Conservation (phyloP, 2,888 invertebrate genomes). For the Drosophila testacea region DNA sequence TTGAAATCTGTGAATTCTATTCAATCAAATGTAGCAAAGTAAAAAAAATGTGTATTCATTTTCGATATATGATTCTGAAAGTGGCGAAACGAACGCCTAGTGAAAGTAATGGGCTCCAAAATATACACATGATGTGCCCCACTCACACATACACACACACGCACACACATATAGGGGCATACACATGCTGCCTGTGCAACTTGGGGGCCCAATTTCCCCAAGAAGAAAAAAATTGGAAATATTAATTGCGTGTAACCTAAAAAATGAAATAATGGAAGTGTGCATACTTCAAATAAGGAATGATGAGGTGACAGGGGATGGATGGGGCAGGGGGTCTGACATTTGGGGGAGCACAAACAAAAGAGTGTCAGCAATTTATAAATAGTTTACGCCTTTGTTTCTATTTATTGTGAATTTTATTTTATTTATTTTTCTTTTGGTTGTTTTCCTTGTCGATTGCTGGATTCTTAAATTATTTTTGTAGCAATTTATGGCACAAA, state of each 20-base stretch:
- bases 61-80: slow-evolving; percentile 63
- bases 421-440: slow-evolving; percentile 38
- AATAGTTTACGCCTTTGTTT: slow-evolving; percentile 73
- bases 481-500: slow-evolving; percentile 40
- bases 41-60: slow-evolving; percentile 65
- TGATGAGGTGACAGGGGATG: slow-evolving; percentile 6
- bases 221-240: slow-evolving; percentile 49
- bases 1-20: not conserved
- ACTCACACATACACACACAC: slow-evolving; percentile 18
- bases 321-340: slow-evolving; percentile 6
- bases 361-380: slow-evolving; percentile 77
- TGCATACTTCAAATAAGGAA: slow-evolving; percentile 51
- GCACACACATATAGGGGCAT: slow-evolving; percentile 15
- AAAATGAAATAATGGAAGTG: slow-evolving; percentile 72
- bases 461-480: slow-evolving; percentile 36
- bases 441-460: slow-evolving; percentile 30
- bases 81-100: slow-evolving; percentile 71
- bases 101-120: slow-evolving; percentile 72
- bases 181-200: slow-evolving; percentile 36
- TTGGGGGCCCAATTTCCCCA: slow-evolving; percentile 31
- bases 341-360: slow-evolving; percentile 52
- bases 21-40: slow-evolving; percentile 9
- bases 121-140: slow-evolving; percentile 51
- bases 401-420: slow-evolving; percentile 67
- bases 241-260: slow-evolving; percentile 78